Base-by-base conservation (phyloP, 2,888 invertebrate genomes). In the Amiota mariae region DNA sequence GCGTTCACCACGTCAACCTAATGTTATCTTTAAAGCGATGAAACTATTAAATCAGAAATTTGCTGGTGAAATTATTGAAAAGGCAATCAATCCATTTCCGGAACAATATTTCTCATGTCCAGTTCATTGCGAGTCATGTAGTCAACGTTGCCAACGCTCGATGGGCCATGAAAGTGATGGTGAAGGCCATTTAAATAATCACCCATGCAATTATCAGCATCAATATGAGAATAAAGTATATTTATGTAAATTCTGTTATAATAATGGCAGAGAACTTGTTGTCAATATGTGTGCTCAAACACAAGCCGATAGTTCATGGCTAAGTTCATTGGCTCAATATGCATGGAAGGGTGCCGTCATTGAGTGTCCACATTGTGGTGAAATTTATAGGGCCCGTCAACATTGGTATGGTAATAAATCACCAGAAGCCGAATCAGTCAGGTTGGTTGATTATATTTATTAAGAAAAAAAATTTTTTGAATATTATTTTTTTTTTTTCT, bases 361-460 rank as follows among this genome's bases (percentile, higher is more conserved):
- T 74, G 94, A 95, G 84, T 96, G 96, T 89, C 92, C 92, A 13
- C 92, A 92, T 81, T 95, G 89, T 73, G 90, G 90, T 1, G 89
- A 90, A 76, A 89, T 90, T 71, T 93, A 93, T 85, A 91, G 94
- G 61, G 94, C 94, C 81, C 91, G 95, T 36, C 93, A 95, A 85
- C 94, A 93, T 87, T 96, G 95, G 96, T 95, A 93, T 87, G 95
- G 95, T 8, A 95, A 96, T 85, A 93, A 93, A 80, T 92, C 93
- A 76, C 94, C 95, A 0, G 94, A 94, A 86, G 93, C 93, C 76
- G 89, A 91, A 47, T 93, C 93, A 12, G 94, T 95, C 13, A 82
- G 87, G 88, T 88, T 78, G 77, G 78, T 76, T 1, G 15, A 15
- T 8, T 13, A 8, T 8, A 20, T 15, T 47, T 13, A 51, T 10